phyloP scores from a whole-genome alignment of 2,113 vertebrate species.

The Oryzias curvinotus region DNA sequence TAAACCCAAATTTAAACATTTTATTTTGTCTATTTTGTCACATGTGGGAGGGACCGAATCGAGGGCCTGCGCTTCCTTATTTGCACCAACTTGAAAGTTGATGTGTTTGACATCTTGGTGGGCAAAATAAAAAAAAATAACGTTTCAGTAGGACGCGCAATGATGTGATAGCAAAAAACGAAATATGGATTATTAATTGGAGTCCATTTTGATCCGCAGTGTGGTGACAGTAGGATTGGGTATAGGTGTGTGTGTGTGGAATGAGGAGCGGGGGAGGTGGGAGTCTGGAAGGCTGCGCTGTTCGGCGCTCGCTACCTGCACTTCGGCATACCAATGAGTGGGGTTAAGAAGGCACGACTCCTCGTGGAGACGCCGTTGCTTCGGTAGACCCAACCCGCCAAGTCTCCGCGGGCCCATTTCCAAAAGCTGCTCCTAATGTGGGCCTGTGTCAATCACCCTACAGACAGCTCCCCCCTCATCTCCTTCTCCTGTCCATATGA shows the following conservation, averaged over 20 bases:
- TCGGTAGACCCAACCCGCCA: conserved; percentile 85
- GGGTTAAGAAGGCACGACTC: conserved; percentile 97
- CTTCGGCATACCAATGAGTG: conserved; percentile 99
- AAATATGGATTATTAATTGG: conserved; percentile 96
- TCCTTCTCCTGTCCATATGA: conserved; percentile 81
- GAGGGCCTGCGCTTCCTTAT: conserved; percentile 35
- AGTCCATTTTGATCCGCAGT: conserved; percentile 86
- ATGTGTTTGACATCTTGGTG: conserved; percentile 56
- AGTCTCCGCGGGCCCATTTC: conserved; percentile 94
- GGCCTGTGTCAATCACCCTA: conserved; percentile 93
- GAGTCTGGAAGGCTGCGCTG: conserved; percentile 86
- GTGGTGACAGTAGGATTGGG: conserved; percentile 90
- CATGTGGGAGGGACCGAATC: conserved; percentile 50
- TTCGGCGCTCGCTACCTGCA: conserved; percentile 88
- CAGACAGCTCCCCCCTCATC: conserved; percentile 78
- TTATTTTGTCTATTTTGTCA: conserved; percentile 64
- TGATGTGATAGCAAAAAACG: conserved; percentile 71
- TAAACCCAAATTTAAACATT: conserved; percentile 75
- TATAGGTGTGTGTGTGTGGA: conserved; percentile 87
- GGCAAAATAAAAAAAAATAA: conserved; percentile 30
- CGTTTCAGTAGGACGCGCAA: conserved; percentile 31
- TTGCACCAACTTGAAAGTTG: conserved; percentile 42
- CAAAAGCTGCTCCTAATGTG: conserved; percentile 96
- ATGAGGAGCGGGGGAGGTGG: conserved; percentile 39
- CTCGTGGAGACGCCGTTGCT: conserved; percentile 85